Conservation (phyloP, 2,113 vertebrate species). For the Willisornis vidua region DNA sequence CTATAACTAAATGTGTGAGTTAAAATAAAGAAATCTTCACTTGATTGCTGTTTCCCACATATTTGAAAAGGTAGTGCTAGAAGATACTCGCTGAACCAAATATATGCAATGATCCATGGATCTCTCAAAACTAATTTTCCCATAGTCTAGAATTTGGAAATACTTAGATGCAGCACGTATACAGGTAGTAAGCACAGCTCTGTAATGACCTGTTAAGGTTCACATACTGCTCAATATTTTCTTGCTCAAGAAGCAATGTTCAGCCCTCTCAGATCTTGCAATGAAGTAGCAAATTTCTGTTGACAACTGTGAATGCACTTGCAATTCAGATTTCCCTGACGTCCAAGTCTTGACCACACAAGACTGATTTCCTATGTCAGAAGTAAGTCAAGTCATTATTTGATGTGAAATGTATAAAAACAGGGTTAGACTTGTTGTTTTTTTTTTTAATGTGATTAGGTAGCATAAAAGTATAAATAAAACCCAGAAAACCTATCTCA, state of each 20-base stretch:
- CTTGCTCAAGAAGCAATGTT: background rate
- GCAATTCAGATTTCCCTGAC: background rate
- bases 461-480: background rate
- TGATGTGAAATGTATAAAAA: background rate
- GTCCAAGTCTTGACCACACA: background rate
- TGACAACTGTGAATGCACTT: background rate
- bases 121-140: background rate
- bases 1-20: background rate
- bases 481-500: background rate
- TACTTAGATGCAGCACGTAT: background rate
- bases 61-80: background rate
- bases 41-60: background rate
- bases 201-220: background rate
- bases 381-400: background rate
- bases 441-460: background rate
- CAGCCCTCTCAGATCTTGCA: background rate
- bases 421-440: background rate
- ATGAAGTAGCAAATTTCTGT: background rate
- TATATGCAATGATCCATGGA: background rate
- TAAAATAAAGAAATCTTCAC: background rate
- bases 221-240: background rate
- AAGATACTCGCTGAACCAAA: background rate
- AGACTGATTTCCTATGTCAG: background rate
- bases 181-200: background rate
- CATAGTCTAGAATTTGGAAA: background rate